Base-by-base conservation (phyloP, 1,140 invertebrate species). In the Meloidogyne exigua region DNA sequence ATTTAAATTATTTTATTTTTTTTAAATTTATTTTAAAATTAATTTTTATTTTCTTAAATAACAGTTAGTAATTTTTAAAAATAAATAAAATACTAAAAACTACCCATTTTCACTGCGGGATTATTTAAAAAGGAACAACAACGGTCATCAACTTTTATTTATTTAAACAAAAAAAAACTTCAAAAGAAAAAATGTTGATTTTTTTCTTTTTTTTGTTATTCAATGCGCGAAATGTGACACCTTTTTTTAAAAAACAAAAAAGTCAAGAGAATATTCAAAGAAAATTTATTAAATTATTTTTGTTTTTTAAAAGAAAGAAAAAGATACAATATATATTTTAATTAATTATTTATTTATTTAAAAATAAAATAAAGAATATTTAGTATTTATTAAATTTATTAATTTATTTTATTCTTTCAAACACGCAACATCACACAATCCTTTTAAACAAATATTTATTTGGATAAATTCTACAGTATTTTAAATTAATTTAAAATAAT, bases 161-260 rank as follows among this genome's bases (percentile, higher is more conserved):
- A 57, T n/a, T 57, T 57, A n/a, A 15, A 44, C 18, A 57, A 57
- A n/a, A n/a, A 57, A 57, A 57, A 57, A 9, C 1, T 7, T 9
- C 5, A 57, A 57, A 57, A 57, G 42, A 44, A n/a, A 18, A 49
- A 49, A 18, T 49, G 28, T 49, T 49, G 15, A 49, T 13, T 57
- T 57, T 4, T 57, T 57, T 57, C 13, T 4, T 15, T 57, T 9
- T n/a, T n/a, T 57, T 9, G n/a, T n/a, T 57, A 57, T 57, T 57
- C 49, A 57, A 57, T 57, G 49, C 49, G 49, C n/a, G 49, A 57
- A 57, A 57, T 57, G 49, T 57, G 49, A 57, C 49, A 57, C 49
- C 49, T 57, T 49, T 49, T 32, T 32, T 32, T 2, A n/a, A n/a
- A 32, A 32, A 32, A 32, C 28, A 3, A 32, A 32, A 32, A 32